These are phyloP conservation scores for Nowickia ferox DNA, from an alignment of 2,888 invertebrate species.

Conservation along the genomic window DNA sequence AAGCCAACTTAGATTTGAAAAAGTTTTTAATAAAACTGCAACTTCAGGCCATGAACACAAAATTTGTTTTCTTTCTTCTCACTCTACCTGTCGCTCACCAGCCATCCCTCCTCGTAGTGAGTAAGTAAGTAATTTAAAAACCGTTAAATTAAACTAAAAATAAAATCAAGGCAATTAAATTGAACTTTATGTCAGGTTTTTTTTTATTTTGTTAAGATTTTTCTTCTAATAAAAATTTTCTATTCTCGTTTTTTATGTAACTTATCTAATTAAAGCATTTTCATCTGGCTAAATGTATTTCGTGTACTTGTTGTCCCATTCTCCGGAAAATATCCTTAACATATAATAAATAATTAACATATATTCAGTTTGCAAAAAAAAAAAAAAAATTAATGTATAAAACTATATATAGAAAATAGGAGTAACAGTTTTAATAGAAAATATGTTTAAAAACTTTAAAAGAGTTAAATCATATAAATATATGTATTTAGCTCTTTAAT, in stretches of 20 bases:
- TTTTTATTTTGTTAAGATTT: slow-evolving; percentile 21
- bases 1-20: slow-evolving; percentile 44
- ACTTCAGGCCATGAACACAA: slow-evolving; percentile 60
- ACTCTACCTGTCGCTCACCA: background rate
- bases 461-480: slow-evolving; percentile 18
- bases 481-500: too few relatives aligned
- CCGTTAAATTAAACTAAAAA: slow-evolving; percentile 4
- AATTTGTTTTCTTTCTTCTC: slow-evolving; percentile 11
- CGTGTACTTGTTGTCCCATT: slow-evolving; percentile 10
- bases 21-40: slow-evolving; percentile 5
- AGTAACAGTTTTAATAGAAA: slow-evolving; percentile 20
- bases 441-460: slow-evolving; percentile 21
- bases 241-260: background rate
- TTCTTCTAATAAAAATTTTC: background rate
- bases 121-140: background rate
- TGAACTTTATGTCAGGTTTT: slow-evolving; percentile 8
- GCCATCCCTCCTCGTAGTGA: background rate
- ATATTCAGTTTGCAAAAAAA: slow-evolving; percentile 35
- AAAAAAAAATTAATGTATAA: slow-evolving; percentile 14
- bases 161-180: slow-evolving; percentile 41
- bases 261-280: slow-evolving; percentile 34
- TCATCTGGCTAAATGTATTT: slow-evolving; percentile 3
- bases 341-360: slow-evolving; percentile 57
- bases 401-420: background rate
- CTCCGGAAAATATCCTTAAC: slow-evolving; percentile 25